Conservation (phyloP, 1,140 invertebrate species). For the Dinothrombium tinctorium region DNA sequence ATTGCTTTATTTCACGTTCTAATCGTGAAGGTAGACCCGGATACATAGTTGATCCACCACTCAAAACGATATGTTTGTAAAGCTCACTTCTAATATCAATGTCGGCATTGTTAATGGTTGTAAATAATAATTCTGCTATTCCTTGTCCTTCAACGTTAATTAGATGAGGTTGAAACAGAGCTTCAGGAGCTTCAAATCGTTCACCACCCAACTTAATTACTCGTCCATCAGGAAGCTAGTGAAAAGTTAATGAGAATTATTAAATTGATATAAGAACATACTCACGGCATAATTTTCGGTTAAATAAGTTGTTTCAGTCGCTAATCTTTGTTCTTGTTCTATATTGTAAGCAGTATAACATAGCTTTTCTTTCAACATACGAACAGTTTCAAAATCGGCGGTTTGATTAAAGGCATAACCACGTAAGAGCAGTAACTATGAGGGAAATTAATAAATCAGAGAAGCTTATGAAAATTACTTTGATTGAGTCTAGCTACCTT, state of each 20-base stretch:
- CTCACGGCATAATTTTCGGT: slow-evolving; percentile 87
- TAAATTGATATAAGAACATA: too few relatives aligned
- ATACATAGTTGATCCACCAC: slow-evolving; percentile 98
- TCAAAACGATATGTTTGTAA: slow-evolving; percentile 96
- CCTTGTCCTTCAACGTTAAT: slow-evolving; percentile 88
- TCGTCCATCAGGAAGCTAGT: slow-evolving; percentile 89
- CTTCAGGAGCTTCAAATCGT: slow-evolving; percentile 92
- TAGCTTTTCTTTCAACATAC: slow-evolving; percentile 99
- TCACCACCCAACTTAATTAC: slow-evolving; percentile 94
- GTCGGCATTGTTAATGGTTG: slow-evolving; percentile 76
- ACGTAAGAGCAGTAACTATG: slow-evolving; percentile 60
- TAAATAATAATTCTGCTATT: slow-evolving; percentile 94
- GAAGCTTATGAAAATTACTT: too few relatives aligned
- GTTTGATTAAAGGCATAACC: slow-evolving; percentile 99
- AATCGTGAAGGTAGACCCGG: slow-evolving; percentile 89
- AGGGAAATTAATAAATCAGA: too few relatives aligned
- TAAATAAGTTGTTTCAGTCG: slow-evolving; percentile 89
- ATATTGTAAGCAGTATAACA: slow-evolving; percentile 98
- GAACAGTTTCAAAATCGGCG: slow-evolving; percentile 96
- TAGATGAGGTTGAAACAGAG: slow-evolving; percentile 91
- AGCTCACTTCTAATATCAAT: slow-evolving; percentile 90
- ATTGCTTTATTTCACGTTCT: slow-evolving; percentile 92
- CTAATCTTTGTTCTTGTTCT: slow-evolving; percentile 88
- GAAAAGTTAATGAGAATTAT: too few relatives aligned
- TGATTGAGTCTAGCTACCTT: slow-evolving; percentile 42